Evolutionary conservation across 2,888 invertebrate genomes (phyloP).

Genomic region (Rapana venosa): DNA sequence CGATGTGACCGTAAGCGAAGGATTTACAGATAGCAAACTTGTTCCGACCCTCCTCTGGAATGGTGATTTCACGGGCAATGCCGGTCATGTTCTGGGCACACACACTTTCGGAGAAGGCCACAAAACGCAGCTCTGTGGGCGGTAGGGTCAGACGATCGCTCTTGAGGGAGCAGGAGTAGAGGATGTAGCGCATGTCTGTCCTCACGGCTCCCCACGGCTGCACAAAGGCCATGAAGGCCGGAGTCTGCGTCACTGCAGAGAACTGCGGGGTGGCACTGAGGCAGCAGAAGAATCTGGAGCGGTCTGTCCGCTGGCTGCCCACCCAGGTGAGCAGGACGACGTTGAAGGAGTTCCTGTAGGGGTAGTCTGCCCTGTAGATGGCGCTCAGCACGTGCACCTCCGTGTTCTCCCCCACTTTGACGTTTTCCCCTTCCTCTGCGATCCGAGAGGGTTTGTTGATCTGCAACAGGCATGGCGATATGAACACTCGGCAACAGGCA

Average conservation of each 20-base stretch:
- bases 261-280: not conserved
- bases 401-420: not conserved
- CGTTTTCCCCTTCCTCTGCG: not conserved
- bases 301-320: not conserved
- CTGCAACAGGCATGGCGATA: not conserved
- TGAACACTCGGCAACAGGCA: too few species aligned
- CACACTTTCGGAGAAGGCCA: not conserved
- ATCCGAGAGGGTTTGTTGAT: not conserved
- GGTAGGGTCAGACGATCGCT: too few species aligned
- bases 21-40: not conserved
- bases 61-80: not conserved
- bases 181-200: not conserved
- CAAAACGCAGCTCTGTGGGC: not conserved
- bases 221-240: not conserved
- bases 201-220: not conserved
- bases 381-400: slow-evolving; percentile 32
- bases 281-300: not conserved
- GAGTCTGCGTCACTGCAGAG: not conserved
- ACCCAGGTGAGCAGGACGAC: not conserved
- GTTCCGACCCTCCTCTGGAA: not conserved
- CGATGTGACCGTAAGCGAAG: slow-evolving; percentile 4
- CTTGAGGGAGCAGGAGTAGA: not conserved
- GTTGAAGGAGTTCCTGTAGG: not conserved
- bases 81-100: not conserved
- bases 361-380: not conserved